Evolutionary conservation across 2,113 vertebrate species (phyloP), one percentile per base, ranked within the genome.

Genomic region (Cebidichthys violaceus): DNA sequence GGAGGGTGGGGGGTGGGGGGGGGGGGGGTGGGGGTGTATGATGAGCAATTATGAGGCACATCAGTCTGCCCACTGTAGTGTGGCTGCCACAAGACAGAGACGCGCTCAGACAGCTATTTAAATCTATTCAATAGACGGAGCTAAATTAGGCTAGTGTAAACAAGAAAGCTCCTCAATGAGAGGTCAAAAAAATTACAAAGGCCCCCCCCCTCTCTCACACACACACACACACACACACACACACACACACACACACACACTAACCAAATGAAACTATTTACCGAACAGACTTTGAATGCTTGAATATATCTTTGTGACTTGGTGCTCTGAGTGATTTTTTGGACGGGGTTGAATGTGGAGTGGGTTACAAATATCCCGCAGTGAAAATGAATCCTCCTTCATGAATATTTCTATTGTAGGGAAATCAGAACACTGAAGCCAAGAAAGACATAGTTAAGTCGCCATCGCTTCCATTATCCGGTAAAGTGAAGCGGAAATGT

Each of bases 41-140:
- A 83, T 61, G 31, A 66, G 65, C 20, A 82, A 88, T 90, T 84
- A 88, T 68, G 65, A 67, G 65, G 61, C 45, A 73, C 43, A 86
- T 90, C 70, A 79, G 37, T 77, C 70, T 84, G 71, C 17, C 52
- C 81, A 79, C 61, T 85, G 78, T 61, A 88, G 90, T 83, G 77
- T 73, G 78, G 75, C 81, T 83, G 85, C 79, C 83, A 70, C 66
- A 86, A 81, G 87, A 89, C 45, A 64, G 70, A 90, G 86, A 88
- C 82, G 20, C 74, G 82, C 83, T 83, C 81, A 86, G 83, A 90
- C 87, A 80, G 61, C 76, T 77, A 78, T 81, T 91, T 86, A 83
- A 85, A 83, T 68, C 81, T 71, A 29, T 9, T 74, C 79, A 84
- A 84, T 35, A 88, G 77, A 82, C 67, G 0, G 50, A 62, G 68